A percentile compares a stretch with the other conserved stretches of the same genome.
phyloP scores from a whole-genome alignment of 2,113 vertebrate species.

The Cynoglossus semilaevis region DNA sequence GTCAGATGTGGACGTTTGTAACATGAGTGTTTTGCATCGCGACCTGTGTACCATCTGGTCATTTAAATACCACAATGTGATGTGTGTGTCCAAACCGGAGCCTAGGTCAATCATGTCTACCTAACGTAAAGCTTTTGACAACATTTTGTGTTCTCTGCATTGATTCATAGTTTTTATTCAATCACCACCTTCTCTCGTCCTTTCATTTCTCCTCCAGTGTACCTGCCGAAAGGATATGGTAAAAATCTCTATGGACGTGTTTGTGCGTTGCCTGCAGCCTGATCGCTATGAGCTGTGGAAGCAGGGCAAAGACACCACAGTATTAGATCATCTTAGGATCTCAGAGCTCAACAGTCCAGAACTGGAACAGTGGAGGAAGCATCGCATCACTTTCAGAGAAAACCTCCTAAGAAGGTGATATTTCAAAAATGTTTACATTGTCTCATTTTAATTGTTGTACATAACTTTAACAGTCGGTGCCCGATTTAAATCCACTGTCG shows the following conservation, averaged over 20 bases:
- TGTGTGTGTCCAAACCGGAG: too few relatives aligned
- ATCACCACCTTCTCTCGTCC: not conserved
- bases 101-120: too few relatives aligned
- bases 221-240: slow-evolving; percentile 97
- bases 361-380: slow-evolving; percentile 87
- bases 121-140: too few relatives aligned
- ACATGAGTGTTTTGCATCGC: too few relatives aligned
- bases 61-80: too few relatives aligned
- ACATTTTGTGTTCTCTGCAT: too few relatives aligned
- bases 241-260: slow-evolving; percentile 99
- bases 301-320: slow-evolving; percentile 85
- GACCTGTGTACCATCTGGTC: not conserved
- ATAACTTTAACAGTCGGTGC: too few relatives aligned
- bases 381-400: slow-evolving; percentile 76
- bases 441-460: not conserved
- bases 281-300: slow-evolving; percentile 95
- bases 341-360: slow-evolving; percentile 85
- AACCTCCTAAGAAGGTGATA: slow-evolving; percentile 85
- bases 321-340: slow-evolving; percentile 88
- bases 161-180: not conserved
- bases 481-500: too few relatives aligned
- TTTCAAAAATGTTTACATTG: not conserved
- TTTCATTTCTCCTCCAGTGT: slow-evolving; percentile 75
- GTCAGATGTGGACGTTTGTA: too few relatives aligned
- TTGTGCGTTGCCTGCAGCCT: slow-evolving; percentile 91